Percentiles rank a stretch among this genome's conserved stretches.
phyloP scores from a whole-genome alignment of 2,113 vertebrate species.

The Baryphthengus martii region DNA sequence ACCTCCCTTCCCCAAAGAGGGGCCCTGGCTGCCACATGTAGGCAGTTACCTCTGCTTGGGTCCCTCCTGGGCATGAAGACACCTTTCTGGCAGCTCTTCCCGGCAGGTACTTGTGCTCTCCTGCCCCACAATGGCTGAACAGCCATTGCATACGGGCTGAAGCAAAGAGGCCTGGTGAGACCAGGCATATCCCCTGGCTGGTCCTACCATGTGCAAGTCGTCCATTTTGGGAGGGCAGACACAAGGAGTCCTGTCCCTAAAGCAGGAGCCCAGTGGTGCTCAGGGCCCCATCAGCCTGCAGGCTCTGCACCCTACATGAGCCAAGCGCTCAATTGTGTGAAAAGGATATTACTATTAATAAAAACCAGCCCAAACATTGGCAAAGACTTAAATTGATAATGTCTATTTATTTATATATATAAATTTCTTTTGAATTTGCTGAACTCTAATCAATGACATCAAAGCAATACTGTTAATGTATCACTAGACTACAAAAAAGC shows the following conservation, averaged over 20 bases:
- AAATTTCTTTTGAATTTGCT: not conserved
- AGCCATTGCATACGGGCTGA: not conserved
- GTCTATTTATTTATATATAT: not conserved
- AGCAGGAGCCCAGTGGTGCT: not conserved
- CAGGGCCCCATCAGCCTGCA: not conserved
- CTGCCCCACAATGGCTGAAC: not conserved
- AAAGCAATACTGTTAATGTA: not conserved
- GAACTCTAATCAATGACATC: not conserved
- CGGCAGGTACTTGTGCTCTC: rapidly evolving
- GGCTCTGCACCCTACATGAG: not conserved
- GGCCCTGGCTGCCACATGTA: rapidly evolving
- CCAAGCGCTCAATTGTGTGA: rapidly evolving
- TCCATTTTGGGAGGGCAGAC: rapidly evolving
- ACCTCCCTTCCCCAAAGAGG: rapidly evolving
- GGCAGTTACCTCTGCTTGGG: not conserved
- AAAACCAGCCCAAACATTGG: not conserved
- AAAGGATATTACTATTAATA: not conserved
- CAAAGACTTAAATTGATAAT: not conserved
- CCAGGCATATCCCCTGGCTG: rapidly evolving
- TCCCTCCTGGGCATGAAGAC: not conserved
- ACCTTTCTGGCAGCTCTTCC: not conserved
- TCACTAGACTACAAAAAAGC: not conserved
- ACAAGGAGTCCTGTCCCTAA: rapidly evolving
- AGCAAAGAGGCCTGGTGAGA: not conserved
- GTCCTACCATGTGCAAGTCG: not conserved